Evolutionary conservation across 2,797 vertebrate species (phyloP), one percentile per base, ranked within the genome.

Genomic region (Triplophysa bombifrons): DNA sequence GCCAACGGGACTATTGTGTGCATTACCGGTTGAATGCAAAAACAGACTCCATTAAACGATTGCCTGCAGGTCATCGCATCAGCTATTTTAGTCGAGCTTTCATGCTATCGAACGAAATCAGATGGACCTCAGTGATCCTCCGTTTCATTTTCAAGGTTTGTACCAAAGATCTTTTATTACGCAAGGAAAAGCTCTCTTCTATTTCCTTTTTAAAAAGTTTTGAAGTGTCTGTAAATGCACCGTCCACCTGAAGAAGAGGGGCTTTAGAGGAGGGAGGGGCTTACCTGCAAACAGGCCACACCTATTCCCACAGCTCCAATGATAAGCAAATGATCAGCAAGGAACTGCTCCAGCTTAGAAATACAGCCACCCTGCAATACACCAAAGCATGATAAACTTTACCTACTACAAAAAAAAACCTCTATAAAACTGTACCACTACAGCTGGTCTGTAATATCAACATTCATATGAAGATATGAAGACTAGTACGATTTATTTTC

Each of bases 241-340:
- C 30, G 9, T 14, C 22, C 11, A 20, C 20, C 19, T 10, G 60
- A 4, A 30, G 20, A 61, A 14, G 17, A 51, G 25, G 56, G 25
- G 58, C 14, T 61, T 11, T 14, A 2, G 14, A 3, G 4, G 5
- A 16, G 58, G 25, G 27, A 19, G 38, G 56, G 16, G 6, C 93
- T 87, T 83, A 96, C 96, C 93, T 96, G 95, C 64, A 96, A 88
- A 85, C 95, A 96, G 71, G 96, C 95, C 84, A 96, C 94, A 22
- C 95, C 94, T 6, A 96, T 93, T 41, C 95, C 95, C 72, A 96
- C 94, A 0, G 95, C 95, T 1, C 96, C 95, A 0, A 96, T 94
- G 38, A 96, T 88, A 81, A 96, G 86, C 67, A 96, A 92, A 85
- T 95, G 95, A 76, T 95, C 93, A 0, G 94, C 93, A 80, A 96